A percentile compares a stretch with the other conserved stretches of the same genome.
Evolutionary conservation across 2,113 vertebrate species (phyloP).

Genomic region (Chaetura pelagica): DNA sequence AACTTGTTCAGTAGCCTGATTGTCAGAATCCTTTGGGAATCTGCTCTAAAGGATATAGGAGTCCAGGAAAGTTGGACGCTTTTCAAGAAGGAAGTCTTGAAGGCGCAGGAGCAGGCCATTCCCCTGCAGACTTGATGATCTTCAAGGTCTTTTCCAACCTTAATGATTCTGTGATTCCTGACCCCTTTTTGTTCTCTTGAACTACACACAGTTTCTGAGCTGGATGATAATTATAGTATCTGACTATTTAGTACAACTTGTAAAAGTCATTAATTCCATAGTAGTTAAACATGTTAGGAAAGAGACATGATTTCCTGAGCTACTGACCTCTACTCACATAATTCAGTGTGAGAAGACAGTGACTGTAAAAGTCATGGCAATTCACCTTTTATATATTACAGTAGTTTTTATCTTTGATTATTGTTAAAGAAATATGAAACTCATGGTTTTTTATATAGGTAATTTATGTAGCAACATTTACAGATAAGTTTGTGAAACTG

Average conservation of each 20-base stretch:
- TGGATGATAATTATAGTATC: not conserved
- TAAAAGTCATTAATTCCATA: not conserved
- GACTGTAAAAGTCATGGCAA: not conserved
- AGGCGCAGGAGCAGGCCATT: too few relatives aligned
- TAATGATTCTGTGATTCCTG: too few relatives aligned
- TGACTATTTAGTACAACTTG: not conserved
- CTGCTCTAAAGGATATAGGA: too few relatives aligned
- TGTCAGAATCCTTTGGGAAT: too few relatives aligned
- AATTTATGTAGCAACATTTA: not conserved
- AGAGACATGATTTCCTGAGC: not conserved
- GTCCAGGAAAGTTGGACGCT: too few relatives aligned
- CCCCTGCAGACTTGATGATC: too few relatives aligned
- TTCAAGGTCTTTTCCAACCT: too few relatives aligned
- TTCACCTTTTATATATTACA: not conserved
- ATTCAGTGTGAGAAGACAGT: not conserved
- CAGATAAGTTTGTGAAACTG: not conserved
- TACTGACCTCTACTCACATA: not conserved
- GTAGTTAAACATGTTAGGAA: not conserved
- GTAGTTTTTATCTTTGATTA: not conserved
- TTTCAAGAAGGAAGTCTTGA: too few relatives aligned
- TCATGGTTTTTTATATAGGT: not conserved
- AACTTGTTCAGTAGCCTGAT: too few relatives aligned
- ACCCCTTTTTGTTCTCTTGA: not conserved
- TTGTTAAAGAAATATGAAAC: not conserved
- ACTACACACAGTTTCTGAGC: not conserved